Evolutionary conservation across 1,140 invertebrate species (phyloP).

Genomic region (Ctenoplectra terminalis): DNA sequence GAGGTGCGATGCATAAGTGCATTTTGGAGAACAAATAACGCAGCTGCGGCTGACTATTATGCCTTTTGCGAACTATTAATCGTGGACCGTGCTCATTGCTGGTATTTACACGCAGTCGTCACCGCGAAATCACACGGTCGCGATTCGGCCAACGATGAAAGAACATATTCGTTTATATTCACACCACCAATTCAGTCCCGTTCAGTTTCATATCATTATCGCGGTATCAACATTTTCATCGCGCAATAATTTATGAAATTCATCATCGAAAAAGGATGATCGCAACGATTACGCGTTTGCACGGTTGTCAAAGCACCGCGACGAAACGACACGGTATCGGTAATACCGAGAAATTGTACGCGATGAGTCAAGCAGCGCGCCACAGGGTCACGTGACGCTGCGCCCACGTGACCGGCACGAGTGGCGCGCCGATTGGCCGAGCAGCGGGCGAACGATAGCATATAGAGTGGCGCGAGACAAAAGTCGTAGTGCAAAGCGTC

Average conservation of each 20-base stretch:
- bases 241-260: neutral
- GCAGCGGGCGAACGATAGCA: constrained; percentile 23
- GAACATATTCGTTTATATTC: neutral
- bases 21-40: neutral
- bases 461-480: constrained; percentile 56
- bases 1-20: neutral
- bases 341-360: constrained; percentile 38
- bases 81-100: neutral
- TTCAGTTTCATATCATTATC: neutral
- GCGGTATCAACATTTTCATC: neutral
- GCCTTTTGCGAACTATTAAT: neutral
- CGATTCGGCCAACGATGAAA: neutral
- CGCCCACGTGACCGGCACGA: constrained; percentile 19
- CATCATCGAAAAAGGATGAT: neutral
- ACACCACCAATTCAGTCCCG: neutral
- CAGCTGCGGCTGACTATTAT: neutral
- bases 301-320: neutral
- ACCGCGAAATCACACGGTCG: neutral
- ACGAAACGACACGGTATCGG: neutral
- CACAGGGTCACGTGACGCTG: constrained; percentile 22
- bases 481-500: constrained; percentile 55
- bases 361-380: constrained; percentile 50
- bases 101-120: neutral
- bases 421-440: constrained; percentile 24
- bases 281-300: neutral